These are phyloP conservation scores for Punctoribates punctum DNA, from an alignment of 2,888 invertebrate species.

Conservation along the genomic window DNA sequence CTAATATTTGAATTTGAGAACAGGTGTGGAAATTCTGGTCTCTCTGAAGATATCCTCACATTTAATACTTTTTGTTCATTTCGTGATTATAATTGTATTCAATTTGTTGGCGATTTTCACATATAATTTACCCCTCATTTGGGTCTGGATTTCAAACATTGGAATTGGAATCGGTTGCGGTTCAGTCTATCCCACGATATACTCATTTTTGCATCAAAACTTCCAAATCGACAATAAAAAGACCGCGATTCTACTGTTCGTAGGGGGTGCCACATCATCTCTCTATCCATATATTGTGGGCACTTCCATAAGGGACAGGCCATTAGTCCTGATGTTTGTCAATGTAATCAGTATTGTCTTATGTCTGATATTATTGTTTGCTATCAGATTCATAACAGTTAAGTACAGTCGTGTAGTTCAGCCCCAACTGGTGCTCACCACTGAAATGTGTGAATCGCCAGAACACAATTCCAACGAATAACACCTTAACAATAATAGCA, in stretches of 20 bases:
- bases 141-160: conserved; percentile 27
- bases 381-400: not conserved
- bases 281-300: conserved; percentile 21
- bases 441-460: not conserved
- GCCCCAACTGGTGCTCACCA: not conserved
- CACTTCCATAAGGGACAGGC: not conserved
- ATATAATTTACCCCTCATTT: not conserved
- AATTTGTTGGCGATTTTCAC: conserved; percentile 12
- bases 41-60: conserved; percentile 7
- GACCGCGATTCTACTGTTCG: conserved; percentile 13
- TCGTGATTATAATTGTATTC: conserved; percentile 1
- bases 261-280: not conserved
- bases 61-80: not conserved
- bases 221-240: conserved; percentile 20
- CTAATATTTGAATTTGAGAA: not conserved
- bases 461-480: no score
- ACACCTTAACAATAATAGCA: no score
- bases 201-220: conserved; percentile 25
- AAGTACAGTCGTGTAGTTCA: conserved; percentile 4
- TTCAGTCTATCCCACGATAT: conserved; percentile 30
- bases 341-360: conserved; percentile 30
- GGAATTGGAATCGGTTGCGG: conserved; percentile 29
- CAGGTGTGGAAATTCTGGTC: conserved; percentile 3
- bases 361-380: not conserved
- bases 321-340: conserved; percentile 10